A percentile compares a stretch with the other conserved stretches of the same genome.
phyloP scores from a whole-genome alignment of 2,888 invertebrate species.

The Amphipyra berbera region DNA sequence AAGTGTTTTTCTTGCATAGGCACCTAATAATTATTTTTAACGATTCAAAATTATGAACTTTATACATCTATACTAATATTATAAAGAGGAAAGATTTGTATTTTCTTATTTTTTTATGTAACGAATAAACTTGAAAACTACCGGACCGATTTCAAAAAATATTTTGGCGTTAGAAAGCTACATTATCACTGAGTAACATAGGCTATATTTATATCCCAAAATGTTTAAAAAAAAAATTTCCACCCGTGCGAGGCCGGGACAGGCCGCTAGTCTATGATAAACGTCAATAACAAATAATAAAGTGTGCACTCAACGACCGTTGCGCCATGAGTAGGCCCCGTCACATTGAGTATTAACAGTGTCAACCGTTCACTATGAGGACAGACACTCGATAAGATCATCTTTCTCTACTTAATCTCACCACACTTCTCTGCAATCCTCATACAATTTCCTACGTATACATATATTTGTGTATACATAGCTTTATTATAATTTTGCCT shows the following conservation, averaged over 20 bases:
- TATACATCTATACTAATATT: background rate
- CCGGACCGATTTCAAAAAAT: too few relatives aligned
- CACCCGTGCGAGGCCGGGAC: too few relatives aligned
- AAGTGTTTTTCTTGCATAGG: too few relatives aligned
- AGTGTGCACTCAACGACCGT: slow-evolving; percentile 19
- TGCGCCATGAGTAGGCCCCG: slow-evolving; percentile 22
- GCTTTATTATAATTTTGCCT: too few relatives aligned
- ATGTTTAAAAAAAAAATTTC: too few relatives aligned
- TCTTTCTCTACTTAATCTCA: slow-evolving; percentile 40
- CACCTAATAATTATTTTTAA: too few relatives aligned
- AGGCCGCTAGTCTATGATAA: slow-evolving; percentile 7
- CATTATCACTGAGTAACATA: too few relatives aligned
- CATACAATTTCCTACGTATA: slow-evolving; percentile 8
- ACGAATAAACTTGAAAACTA: too few relatives aligned
- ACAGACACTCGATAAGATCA: slow-evolving; percentile 38
- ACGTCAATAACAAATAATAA: slow-evolving; percentile 15
- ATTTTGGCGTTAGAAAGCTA: too few relatives aligned
- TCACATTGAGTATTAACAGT: slow-evolving; percentile 42
- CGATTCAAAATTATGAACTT: background rate
- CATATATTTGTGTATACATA: background rate
- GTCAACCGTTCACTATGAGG: slow-evolving; percentile 34
- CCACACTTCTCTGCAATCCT: slow-evolving; percentile 25
- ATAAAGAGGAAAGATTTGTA: too few relatives aligned
- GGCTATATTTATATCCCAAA: too few relatives aligned
- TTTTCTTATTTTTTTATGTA: too few relatives aligned